phyloP scores from a whole-genome alignment of 2,113 vertebrate genomes.

The Nibea coibor region DNA sequence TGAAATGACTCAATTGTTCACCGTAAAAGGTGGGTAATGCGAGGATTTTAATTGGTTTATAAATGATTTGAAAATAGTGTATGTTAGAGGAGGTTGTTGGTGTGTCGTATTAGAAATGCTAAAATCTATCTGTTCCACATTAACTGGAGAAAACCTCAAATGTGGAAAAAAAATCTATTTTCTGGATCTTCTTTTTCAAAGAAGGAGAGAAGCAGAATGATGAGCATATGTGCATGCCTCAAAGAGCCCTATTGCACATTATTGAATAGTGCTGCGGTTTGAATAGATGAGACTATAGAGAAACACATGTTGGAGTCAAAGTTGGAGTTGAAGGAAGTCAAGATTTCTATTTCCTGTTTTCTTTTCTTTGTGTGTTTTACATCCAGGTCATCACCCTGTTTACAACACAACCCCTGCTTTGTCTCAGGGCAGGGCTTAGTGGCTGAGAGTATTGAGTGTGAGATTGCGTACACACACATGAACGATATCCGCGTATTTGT shows the following conservation, averaged over 20 bases:
- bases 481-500: slow-evolving; percentile 56
- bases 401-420: slow-evolving; percentile 86
- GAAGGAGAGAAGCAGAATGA: slow-evolving; percentile 26
- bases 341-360: slow-evolving; percentile 88
- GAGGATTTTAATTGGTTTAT: slow-evolving; percentile 82
- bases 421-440: slow-evolving; percentile 77
- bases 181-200: slow-evolving; percentile 23
- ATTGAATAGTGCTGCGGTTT: slow-evolving; percentile 17
- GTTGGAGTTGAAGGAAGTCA: slow-evolving; percentile 79
- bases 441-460: slow-evolving; percentile 44
- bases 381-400: slow-evolving; percentile 84
- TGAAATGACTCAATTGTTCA: slow-evolving; percentile 75
- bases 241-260: slow-evolving; percentile 7
- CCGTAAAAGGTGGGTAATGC: slow-evolving; percentile 76
- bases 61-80: slow-evolving; percentile 76
- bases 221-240: slow-evolving; percentile 20
- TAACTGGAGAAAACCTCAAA: slow-evolving; percentile 41
- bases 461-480: slow-evolving; percentile 38
- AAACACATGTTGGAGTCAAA: slow-evolving; percentile 72
- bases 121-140: slow-evolving; percentile 61
- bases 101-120: slow-evolving; percentile 30
- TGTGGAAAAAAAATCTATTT: slow-evolving; percentile 30
- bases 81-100: slow-evolving; percentile 35
- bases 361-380: slow-evolving; percentile 86
- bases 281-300: background rate